Evolutionary conservation across 2,888 invertebrate species (phyloP).

Genomic region (Caradrina kadenii): DNA sequence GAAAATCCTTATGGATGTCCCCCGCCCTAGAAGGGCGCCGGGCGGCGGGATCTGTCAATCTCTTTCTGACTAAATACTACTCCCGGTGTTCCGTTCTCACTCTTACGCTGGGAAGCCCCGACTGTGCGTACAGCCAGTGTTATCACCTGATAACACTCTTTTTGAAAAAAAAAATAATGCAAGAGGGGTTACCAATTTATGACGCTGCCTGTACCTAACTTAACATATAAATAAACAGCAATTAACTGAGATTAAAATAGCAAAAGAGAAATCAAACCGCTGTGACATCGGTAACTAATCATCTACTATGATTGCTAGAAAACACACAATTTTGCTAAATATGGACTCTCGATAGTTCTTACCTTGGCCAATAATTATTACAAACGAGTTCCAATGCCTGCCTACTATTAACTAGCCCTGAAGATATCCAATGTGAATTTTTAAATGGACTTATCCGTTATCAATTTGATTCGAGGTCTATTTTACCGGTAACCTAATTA

Average conservation of each 20-base stretch:
- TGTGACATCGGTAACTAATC: slow-evolving; percentile 40
- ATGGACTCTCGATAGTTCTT: slow-evolving; percentile 38
- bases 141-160: no score
- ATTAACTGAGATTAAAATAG: slow-evolving; percentile 33
- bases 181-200: no score
- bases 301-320: slow-evolving; percentile 55
- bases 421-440: slow-evolving; percentile 30
- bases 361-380: slow-evolving; percentile 41
- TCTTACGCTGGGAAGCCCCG: no score
- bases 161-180: no score
- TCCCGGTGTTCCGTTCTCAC: no score
- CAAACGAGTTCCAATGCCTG: slow-evolving; percentile 12
- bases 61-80: no score
- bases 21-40: no score
- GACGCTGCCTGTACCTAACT: no score
- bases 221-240: not conserved
- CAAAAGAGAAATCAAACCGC: slow-evolving; percentile 53
- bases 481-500: slow-evolving; percentile 2
- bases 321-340: slow-evolving; percentile 54
- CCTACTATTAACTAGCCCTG: slow-evolving; percentile 17
- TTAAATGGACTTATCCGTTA: slow-evolving; percentile 32
- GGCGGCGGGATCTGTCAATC: no score
- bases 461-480: slow-evolving; percentile 23
- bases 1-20: no score
- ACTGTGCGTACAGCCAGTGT: no score